Base-by-base conservation (phyloP, 2,797 vertebrate genomes). In the Synaphobranchus kaupii region DNA sequence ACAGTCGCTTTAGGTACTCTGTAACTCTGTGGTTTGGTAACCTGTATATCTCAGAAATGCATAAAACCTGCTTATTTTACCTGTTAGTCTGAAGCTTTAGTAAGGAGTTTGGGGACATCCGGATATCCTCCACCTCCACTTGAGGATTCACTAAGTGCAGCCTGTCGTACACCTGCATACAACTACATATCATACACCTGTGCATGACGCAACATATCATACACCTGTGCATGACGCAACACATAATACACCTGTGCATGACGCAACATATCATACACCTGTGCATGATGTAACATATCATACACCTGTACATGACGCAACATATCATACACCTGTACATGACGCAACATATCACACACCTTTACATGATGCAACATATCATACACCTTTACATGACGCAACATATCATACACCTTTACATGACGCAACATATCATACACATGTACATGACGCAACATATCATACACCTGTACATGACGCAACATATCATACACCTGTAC, bases 101-200 rank as follows among this genome's bases (percentile, higher is more conserved):
- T 68, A 95, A 93, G 0, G 98, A 99, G 94, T 98, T 98, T 1
- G 98, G 98, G 48, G 98, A 97, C 97, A 99, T 98, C 92, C 99
- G 92, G 88, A 99, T 96, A 89, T 97, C 97, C 22, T 96, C 97
- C 17, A 95, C 92, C 91, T 96, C 95, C 31, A 96, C 90, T 92
- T 95, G 94, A 15, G 98, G 97, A 91, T 95, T 95, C 89, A 97
- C 83, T 88, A 99, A 93, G 80, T 93, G 93, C 73, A 99, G 94
- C 87, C 97, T 97, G 92, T 99, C 98, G 93, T 98, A 99, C 50
- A 99, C 98, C 99, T 99, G 90, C 90, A 94, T 28, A 86, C n/a
- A 48, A 87, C 28, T 83, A 80, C 7, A n/a, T 80, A 48, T 50
- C 44, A 80, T 15, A 47, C 50, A 99, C 98, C 98, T 99, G 90